Evolutionary conservation across 2,888 invertebrate genomes (phyloP).

Genomic region (Tricholauxania praeusta): DNA sequence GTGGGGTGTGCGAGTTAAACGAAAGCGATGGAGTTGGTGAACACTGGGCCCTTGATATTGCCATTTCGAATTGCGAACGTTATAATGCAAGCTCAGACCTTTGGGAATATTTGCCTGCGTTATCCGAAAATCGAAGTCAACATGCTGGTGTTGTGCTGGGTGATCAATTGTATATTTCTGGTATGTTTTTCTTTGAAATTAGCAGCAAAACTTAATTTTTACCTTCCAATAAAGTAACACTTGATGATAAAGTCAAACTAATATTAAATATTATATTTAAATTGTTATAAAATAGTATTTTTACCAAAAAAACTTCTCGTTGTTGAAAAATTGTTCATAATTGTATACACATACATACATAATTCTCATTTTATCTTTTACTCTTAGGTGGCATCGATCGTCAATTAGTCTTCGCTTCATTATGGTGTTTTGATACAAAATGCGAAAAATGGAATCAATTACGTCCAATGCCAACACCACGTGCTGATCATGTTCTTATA

Average conservation of each 20-base stretch:
- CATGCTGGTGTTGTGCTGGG: conserved; percentile 71
- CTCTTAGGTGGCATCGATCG: conserved; percentile 63
- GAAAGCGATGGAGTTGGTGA: conserved; percentile 65
- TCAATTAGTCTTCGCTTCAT: conserved; percentile 68
- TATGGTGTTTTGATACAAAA: conserved; percentile 70
- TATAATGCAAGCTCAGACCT: conserved; percentile 72
- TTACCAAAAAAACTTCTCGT: neutral
- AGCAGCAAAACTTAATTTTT: too few relatives aligned
- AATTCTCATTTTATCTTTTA: conserved; percentile 41
- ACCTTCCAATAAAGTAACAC: too few relatives aligned
- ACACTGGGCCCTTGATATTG: conserved; percentile 62
- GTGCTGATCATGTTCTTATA: conserved; percentile 77
- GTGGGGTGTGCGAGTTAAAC: conserved; percentile 74
- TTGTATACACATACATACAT: neutral
- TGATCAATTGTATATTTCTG: conserved; percentile 64
- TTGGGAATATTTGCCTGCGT: conserved; percentile 72
- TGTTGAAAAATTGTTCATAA: neutral
- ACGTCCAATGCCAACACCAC: conserved; percentile 71
- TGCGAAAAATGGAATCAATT: conserved; percentile 71
- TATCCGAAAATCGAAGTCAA: conserved; percentile 73
- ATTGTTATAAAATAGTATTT: too few relatives aligned
- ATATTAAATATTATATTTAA: too few relatives aligned
- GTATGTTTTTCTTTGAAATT: conserved; percentile 52
- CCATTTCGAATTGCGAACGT: conserved; percentile 70
- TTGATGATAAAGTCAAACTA: too few relatives aligned